Evolutionary conservation across 1,140 invertebrate genomes (phyloP).

Genomic region (Psix sp.): DNA sequence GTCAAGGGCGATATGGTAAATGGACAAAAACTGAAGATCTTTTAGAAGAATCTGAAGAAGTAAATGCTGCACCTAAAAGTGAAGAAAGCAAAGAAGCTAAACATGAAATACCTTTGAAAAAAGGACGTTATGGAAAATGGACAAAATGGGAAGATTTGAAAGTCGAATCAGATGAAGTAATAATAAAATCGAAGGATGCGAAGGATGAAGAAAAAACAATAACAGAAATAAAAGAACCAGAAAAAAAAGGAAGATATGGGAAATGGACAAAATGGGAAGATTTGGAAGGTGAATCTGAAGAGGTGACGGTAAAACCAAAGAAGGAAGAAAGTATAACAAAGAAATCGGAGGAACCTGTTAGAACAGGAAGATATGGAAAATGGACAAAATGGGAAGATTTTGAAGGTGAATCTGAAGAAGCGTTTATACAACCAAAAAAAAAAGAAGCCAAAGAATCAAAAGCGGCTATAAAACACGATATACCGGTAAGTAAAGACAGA

Average conservation of each 20-base stretch:
- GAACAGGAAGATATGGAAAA: too few species aligned
- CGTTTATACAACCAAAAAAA: too few species aligned
- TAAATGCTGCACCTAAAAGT: constrained; percentile 10
- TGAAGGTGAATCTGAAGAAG: too few species aligned
- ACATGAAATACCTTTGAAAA: neutral
- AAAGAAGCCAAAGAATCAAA: too few species aligned
- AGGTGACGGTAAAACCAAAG: constrained; percentile 7
- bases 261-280: constrained; percentile 58
- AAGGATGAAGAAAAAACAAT: neutral
- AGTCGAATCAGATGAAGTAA: neutral
- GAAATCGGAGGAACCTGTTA: too few species aligned
- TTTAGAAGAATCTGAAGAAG: constrained; percentile 30
- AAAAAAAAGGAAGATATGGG: constrained; percentile 28
- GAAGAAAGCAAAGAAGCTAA: constrained; percentile 15
- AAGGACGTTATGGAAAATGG: constrained; percentile 43
- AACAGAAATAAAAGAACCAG: constrained; percentile 11
- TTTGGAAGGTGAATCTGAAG: neutral
- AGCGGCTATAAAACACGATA: too few species aligned
- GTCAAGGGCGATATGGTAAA: constrained; percentile 44
- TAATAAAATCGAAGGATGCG: constrained; percentile 29
- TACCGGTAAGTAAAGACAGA: too few species aligned
- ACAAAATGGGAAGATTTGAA: constrained; percentile 49
- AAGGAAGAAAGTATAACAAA: too few species aligned
- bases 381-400: too few species aligned
- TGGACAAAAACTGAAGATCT: constrained; percentile 51